These are phyloP conservation scores for Ariolimax columbianus DNA, from an alignment of 2,888 invertebrate species.

Conservation along the genomic window DNA sequence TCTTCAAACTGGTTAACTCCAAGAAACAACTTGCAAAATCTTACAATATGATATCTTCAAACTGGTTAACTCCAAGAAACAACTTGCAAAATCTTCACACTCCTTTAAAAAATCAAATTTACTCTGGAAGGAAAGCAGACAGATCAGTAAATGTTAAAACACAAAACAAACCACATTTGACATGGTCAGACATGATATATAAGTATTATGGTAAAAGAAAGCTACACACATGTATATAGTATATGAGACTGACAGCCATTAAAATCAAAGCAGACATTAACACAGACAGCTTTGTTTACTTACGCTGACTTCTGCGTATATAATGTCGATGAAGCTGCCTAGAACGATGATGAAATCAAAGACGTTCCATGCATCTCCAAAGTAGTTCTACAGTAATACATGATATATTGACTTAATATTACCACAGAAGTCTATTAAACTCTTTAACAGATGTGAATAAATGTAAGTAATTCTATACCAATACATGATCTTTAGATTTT, in stretches of 20 bases:
- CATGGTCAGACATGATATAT: neutral
- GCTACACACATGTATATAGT: neutral
- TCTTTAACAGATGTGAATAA: too few relatives aligned
- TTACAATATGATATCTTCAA: too few relatives aligned
- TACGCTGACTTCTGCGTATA: slow-evolving; percentile 96
- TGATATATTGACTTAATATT: neutral
- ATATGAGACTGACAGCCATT: slow-evolving; percentile 21
- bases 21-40: too few relatives aligned
- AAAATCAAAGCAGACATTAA: neutral
- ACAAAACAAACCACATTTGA: neutral
- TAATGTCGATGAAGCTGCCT: slow-evolving; percentile 81
- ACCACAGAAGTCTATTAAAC: too few relatives aligned
- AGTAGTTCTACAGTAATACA: slow-evolving; percentile 16
- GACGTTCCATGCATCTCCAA: slow-evolving; percentile 76
- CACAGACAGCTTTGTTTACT: slow-evolving; percentile 80
- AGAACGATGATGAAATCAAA: slow-evolving; percentile 80
- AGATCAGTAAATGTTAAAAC: neutral
- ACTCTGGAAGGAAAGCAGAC: neutral
- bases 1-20: too few relatives aligned
- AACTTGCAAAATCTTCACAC: too few relatives aligned
- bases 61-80: too few relatives aligned
- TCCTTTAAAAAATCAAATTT: too few relatives aligned
- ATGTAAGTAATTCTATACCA: too few relatives aligned
- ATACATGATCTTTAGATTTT: too few relatives aligned
- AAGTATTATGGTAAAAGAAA: neutral